Conservation (phyloP, 2,888 invertebrate species). For the Aspidapion aeneum region DNA sequence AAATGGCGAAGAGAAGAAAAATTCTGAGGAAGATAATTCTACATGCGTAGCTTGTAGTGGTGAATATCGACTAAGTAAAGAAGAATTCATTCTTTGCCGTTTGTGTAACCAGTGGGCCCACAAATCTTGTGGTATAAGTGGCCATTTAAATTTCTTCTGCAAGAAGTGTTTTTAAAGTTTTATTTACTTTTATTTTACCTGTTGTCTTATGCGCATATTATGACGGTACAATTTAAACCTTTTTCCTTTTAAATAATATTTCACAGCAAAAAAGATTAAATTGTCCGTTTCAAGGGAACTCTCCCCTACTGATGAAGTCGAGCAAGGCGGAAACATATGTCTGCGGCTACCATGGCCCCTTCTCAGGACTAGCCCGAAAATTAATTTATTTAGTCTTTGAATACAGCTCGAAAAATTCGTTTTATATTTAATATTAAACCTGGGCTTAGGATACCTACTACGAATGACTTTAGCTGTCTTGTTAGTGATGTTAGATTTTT, state of each 20-base stretch:
- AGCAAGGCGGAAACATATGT: too few relatives aligned
- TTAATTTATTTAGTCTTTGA: too few relatives aligned
- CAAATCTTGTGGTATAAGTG: conserved; percentile 11
- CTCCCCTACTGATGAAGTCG: too few relatives aligned
- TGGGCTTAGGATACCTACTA: too few relatives aligned
- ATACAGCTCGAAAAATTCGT: too few relatives aligned
- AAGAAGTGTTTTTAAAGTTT: conserved; percentile 7
- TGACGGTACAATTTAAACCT: conserved; percentile 9
- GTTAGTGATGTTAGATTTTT: too few relatives aligned
- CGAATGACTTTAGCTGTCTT: too few relatives aligned
- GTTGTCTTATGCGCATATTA: conserved; percentile 8
- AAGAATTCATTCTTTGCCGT: not conserved
- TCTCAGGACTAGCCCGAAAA: too few relatives aligned
- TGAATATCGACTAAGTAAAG: not conserved
- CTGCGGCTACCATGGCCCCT: too few relatives aligned
- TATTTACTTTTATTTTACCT: conserved; percentile 2
- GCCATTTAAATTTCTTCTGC: conserved; percentile 12
- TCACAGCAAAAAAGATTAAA: conserved; percentile 11
- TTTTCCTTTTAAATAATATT: conserved; percentile 13
- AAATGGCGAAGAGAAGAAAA: not conserved
- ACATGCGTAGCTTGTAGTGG: conserved; percentile 1
- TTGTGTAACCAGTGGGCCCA: conserved; percentile 12
- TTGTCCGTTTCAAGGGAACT: conserved; percentile 13
- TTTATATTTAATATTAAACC: too few relatives aligned
- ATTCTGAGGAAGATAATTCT: not conserved